Evolutionary conservation across 1,140 invertebrate species (phyloP), one percentile per base, ranked within the genome.

Genomic region (Frieseomelitta varia): DNA sequence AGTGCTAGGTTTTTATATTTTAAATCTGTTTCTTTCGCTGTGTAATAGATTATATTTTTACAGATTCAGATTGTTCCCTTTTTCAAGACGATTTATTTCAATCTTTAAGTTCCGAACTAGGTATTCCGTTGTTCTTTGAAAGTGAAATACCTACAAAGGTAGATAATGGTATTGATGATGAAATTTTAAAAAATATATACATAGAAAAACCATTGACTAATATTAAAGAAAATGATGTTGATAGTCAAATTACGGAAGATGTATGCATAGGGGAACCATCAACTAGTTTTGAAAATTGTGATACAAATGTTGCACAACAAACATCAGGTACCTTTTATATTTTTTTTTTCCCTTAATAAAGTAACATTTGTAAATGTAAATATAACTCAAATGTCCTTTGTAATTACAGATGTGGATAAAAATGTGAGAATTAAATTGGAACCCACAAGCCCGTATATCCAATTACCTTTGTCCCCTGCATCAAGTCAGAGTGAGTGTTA

Each of bases 51-150:
- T 30, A 65, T 27, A 34, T 75, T 55, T 61, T 61, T 61, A 19
- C 53, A 81, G 47, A 81, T 10, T 47, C 14, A 1, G 47, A 81
- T 63, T 76, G 61, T 61, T 79, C 11, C 19, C n/a, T 77, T 53
- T 39, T 84, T 11, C 10, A 61, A 14, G 93, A 94, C 68, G 92
- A 94, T 58, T 92, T 94, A 63, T 88, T 94, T 51, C 91, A 94
- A 81, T 87, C 90, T 17, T 85, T 93, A 21, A 92, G 92, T 61
- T 92, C 90, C 1, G 93, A 93, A 73, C 77, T 94, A 77, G 93
- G 93, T 63, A 93, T 94, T 56, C 90, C 93, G 17, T 71, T 91
- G 12, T 73, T 91, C 0, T 71, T 90, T 17, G 90, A 89, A 11
- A 89, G 81, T 51, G 90, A 93, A 58, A 84, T 86, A 79, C 88